Evolutionary conservation across 2,797 vertebrate genomes (phyloP), one percentile per base, ranked within the genome.

Genomic region (Clarias platycephalus): DNA sequence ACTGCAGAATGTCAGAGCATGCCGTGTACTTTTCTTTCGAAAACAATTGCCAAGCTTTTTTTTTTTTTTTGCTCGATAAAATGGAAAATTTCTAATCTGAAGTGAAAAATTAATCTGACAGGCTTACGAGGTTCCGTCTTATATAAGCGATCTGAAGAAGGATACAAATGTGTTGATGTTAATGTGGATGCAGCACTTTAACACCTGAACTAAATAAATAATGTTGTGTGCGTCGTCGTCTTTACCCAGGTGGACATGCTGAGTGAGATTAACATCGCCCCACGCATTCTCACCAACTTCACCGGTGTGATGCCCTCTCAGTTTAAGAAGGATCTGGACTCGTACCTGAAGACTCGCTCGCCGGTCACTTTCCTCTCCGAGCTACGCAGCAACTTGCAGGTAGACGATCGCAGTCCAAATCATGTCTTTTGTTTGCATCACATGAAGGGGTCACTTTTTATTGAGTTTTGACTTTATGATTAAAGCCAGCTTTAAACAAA

Each of bases 301-400:
- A 99, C 98, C 6, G 97, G 97, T 31, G 98, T 99, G 84, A 99
- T 99, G 98, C 98, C 98, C 20, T 97, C 97, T 82, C 98, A 99
- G 92, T 99, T 99, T 93, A 99, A 99, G 94, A 99, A 99, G 93
- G 98, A 99, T 87, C 93, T 99, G 94, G 98, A 99, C 93, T 99
- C 98, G 0, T 99, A 99, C 91, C 95, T 99, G 89, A 99, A 99
- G 95, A 99, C 98, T 0, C 97, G 98, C 6, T 99, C 98, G 3
- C 98, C 98, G 0, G 98, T 99, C 88, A 99, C 98, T 7, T 99
- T 99, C 91, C 92, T 99, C 67, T 99, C 98, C 0, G 98, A 99
- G 90, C 93, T 99, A 80, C 97, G 98, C 89, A 98, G 98, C 94
- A 99, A 99, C 92, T 92, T 99, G 87, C 98, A 99, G 95, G 98